Conservation (phyloP, 2,888 invertebrate species). For the Acanthococcus lagerstroemiae region DNA sequence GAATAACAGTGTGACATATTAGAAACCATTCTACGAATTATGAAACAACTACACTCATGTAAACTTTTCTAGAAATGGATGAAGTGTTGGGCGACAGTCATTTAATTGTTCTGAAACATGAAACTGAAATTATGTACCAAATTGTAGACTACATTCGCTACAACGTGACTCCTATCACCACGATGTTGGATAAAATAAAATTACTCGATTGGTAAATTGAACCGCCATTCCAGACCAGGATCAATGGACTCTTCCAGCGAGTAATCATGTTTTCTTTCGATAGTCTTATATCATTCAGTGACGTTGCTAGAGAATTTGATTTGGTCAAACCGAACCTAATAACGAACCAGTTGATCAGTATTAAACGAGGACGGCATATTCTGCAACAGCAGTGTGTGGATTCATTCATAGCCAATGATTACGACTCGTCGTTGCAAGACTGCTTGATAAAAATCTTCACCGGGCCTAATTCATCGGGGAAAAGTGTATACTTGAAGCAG, state of each 20-base stretch:
- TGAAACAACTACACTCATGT: not conserved
- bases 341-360: slow-evolving; percentile 44
- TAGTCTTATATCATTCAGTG: slow-evolving; percentile 32
- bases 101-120: slow-evolving; percentile 66
- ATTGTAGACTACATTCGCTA: slow-evolving; percentile 54
- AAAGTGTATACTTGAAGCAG: slow-evolving; percentile 84
- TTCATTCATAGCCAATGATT: slow-evolving; percentile 64
- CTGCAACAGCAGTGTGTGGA: slow-evolving; percentile 57
- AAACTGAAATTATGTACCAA: slow-evolving; percentile 63
- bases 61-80: slow-evolving; percentile 56
- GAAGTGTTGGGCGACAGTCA: slow-evolving; percentile 65
- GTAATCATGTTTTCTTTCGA: not conserved
- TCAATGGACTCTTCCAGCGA: no score
- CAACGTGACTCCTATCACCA: slow-evolving; percentile 47
- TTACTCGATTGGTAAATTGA: slow-evolving; percentile 54
- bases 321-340: slow-evolving; percentile 32
- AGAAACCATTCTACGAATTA: no score
- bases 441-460: slow-evolving; percentile 66
- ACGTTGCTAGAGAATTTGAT: slow-evolving; percentile 31
- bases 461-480: slow-evolving; percentile 86
- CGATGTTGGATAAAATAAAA: slow-evolving; percentile 44
- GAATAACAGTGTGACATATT: no score
- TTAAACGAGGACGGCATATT: slow-evolving; percentile 64
- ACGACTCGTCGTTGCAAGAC: slow-evolving; percentile 48
- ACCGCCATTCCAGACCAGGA: no score